phyloP scores from a whole-genome alignment of 1,140 invertebrate genomes.

The Aphelenchoides fujianensis region DNA sequence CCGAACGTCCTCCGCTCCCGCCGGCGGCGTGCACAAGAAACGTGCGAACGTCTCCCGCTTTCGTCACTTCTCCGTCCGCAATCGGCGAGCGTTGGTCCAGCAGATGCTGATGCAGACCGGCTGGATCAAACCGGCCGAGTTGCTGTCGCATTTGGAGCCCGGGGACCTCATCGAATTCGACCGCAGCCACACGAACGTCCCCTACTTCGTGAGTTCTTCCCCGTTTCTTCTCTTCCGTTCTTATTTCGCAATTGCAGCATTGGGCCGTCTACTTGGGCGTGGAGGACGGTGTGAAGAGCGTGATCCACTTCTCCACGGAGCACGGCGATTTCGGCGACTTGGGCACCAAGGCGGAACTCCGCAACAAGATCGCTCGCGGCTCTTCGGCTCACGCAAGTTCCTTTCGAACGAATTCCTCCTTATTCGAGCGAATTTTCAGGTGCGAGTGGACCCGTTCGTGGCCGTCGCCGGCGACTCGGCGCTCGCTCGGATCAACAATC shows the following conservation, averaged over 20 bases:
- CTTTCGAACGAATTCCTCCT: background rate
- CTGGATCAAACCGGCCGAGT: constrained; percentile 29
- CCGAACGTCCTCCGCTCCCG: background rate
- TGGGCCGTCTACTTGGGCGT: constrained; percentile 39
- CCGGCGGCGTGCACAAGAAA: background rate
- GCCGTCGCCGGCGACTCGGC: constrained; percentile 27
- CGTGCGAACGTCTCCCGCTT: background rate
- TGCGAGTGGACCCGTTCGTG: constrained; percentile 29
- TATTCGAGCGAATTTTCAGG: constrained; percentile 19
- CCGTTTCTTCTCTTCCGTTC: constrained; percentile 13
- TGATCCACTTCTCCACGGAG: constrained; percentile 35
- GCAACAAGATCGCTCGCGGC: constrained; percentile 8
- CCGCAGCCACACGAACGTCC: background rate
- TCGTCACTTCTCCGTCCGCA: background rate
- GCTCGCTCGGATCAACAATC: constrained; percentile 31
- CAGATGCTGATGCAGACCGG: constrained; percentile 9
- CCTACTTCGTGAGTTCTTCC: constrained; percentile 29
- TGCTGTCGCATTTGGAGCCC: constrained; percentile 19
- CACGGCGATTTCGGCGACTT: constrained; percentile 35
- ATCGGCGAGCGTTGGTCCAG: background rate
- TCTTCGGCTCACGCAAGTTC: constrained; percentile 22
- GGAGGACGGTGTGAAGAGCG: constrained; percentile 23
- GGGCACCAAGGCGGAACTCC: constrained; percentile 25
- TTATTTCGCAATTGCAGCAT: constrained; percentile 34
- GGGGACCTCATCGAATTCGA: constrained; percentile 39